Evolutionary conservation across 1,140 invertebrate genomes (phyloP), one percentile per base, ranked within the genome.

Genomic region (Sipha flava): DNA sequence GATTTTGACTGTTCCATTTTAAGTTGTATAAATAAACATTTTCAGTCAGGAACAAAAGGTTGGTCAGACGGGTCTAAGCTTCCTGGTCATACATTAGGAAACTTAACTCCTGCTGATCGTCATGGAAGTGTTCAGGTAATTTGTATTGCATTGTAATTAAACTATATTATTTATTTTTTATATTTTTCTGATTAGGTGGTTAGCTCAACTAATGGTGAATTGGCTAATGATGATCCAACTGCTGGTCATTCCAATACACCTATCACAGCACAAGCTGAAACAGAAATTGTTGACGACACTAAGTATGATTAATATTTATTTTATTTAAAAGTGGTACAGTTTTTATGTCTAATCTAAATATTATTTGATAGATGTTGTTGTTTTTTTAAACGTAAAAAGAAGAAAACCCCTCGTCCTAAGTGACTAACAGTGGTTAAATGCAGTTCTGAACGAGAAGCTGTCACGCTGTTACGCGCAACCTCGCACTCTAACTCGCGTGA

Each of bases 371-470:
- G 95, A 90, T 95, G 94, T 88, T 97, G 95, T 89, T 96, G 94
- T 88, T 96, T 96, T 91, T 96, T 96, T 90, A 95, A 95, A 87
- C 90, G 94, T 86, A 95, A 95, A 92, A 96, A 96, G 93, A 96
- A 96, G 91, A 96, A 96, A 90, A 91, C 90, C 84, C 90, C 90
- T 79, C 89, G 91, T 84, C 90, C 90, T 86, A 93, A 93, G 91
- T 93, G 92, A 93, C 91, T 90, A 87, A 86, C 83, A 84, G 86
- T 84, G 83, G 88, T 85, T 85, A 85, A 85, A 83, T 86, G 86
- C 82, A 85, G 87, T 85, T 87, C 88, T 82, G 90, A 91, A 85
- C 88, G 89, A 83, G 90, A 90, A 84, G 90, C 89, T 82, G 89
- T 91, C 79, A 91, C 89, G 47, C 85, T 91, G 83, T 85, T 91